Evolutionary conservation across 2,113 vertebrate species (phyloP), one percentile per base, ranked within the genome.

Genomic region (Pardalotus punctatus): DNA sequence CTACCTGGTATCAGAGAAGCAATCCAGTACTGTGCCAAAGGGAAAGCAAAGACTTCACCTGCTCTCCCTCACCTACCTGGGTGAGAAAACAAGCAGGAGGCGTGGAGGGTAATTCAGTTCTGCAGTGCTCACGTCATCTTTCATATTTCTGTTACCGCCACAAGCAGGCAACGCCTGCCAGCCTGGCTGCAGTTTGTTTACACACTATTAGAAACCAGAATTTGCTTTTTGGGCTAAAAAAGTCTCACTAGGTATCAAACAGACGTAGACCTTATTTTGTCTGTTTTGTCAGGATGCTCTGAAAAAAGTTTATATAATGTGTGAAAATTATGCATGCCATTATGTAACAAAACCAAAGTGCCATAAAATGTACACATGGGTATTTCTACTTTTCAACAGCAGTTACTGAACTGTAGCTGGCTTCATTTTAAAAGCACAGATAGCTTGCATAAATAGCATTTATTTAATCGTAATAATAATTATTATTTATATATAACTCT

Each of bases 151-250:
- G 51, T 33, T 22, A 38, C 56, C 15, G 20, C 27, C 88, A 62
- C 50, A 25, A 35, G 91, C 77, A 90, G 85, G 74, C 80, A 74
- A 50, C 11, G 60, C 86, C 94, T 94, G 92, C 76, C 74, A 85
- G 81, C 81, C 90, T 7, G 71, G 47, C 86, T 88, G 93, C 86
- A 64, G 24, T 35, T 35, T 64, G 69, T 66, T 73, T 57, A 64
- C 77, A 61, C 5, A 0, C 57, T 8, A 29, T 45, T 18, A 78
- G 56, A 61, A 73, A 84, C 42, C 56, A 70, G n/a, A 70, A 72
- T 35, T 64, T 53, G 71, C 65, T 54, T 23, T 43, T 70, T 21
- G 24, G 13, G 31, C 45, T 83, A 27, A 58, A 56, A 64, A 51
- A 70, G 21, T 21, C 51, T 36, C 67, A 10, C 64, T 4, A 28